Conservation (phyloP, 1,140 invertebrate genomes). For the Hormaphis cornu region DNA sequence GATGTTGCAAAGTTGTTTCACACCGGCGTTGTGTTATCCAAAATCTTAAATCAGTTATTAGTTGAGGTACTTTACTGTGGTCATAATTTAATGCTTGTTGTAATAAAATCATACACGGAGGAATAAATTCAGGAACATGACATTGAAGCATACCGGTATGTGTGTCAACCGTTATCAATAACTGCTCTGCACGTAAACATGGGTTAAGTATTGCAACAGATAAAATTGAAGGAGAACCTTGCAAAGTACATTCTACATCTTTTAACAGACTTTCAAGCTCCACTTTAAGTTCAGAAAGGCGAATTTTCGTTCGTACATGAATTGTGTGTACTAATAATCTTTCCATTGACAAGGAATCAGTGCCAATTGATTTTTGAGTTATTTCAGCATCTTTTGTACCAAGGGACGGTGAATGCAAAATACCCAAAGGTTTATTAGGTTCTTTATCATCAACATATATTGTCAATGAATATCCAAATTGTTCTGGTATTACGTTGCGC, state of each 20-base stretch:
- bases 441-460: slow-evolving; percentile 80
- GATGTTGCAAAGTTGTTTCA: slow-evolving; percentile 87
- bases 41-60: slow-evolving; percentile 64
- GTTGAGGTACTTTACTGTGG: slow-evolving; percentile 54
- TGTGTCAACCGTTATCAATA: slow-evolving; percentile 85
- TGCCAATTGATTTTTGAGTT: slow-evolving; percentile 67
- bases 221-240: slow-evolving; percentile 81
- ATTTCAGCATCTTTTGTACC: slow-evolving; percentile 59
- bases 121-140: slow-evolving; percentile 82
- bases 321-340: slow-evolving; percentile 93
- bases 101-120: slow-evolving; percentile 70
- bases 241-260: slow-evolving; percentile 60
- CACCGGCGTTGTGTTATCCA: slow-evolving; percentile 86
- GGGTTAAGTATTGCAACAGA: slow-evolving; percentile 79
- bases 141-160: slow-evolving; percentile 84
- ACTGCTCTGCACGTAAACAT: slow-evolving; percentile 79
- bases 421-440: slow-evolving; percentile 67
- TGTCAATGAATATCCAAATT: slow-evolving; percentile 76
- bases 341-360: slow-evolving; percentile 87
- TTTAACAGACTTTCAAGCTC: slow-evolving; percentile 63
- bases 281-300: slow-evolving; percentile 73
- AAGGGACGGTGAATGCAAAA: slow-evolving; percentile 79
- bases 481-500: slow-evolving; percentile 59
- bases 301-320: slow-evolving; percentile 76
- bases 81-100: slow-evolving; percentile 71